phyloP scores from a whole-genome alignment of 2,113 vertebrate genomes.

The Candoia aspera region DNA sequence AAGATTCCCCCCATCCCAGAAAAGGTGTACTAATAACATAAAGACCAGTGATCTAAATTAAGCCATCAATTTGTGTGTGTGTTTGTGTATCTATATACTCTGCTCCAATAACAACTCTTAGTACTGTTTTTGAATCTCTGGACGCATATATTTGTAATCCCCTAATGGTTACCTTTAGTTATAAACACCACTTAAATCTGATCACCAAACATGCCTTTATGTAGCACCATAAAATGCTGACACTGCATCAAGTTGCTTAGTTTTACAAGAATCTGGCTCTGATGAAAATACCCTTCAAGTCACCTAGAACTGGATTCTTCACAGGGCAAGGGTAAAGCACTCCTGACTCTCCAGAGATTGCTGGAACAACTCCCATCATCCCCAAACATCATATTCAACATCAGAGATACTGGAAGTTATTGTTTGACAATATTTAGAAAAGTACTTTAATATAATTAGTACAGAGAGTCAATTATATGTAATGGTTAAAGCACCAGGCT shows the following conservation, averaged over 20 bases:
- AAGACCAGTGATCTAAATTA: conserved; percentile 3
- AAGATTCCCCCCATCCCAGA: neutral
- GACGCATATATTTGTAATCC: conserved; percentile 30
- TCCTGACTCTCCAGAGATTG: too few relatives aligned
- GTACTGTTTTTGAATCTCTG: conserved; percentile 23
- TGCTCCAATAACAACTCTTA: conserved; percentile 19
- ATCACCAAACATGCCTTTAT: conserved; percentile 18
- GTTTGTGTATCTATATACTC: neutral
- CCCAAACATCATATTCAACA: neutral
- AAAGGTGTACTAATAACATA: neutral
- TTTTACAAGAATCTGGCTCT: conserved; percentile 5
- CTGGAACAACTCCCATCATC: neutral
- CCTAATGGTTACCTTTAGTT: conserved; percentile 17
- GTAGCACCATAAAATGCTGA: conserved; percentile 8
- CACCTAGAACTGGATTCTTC: neutral
- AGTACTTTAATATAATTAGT: neutral
- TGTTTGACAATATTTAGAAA: neutral
- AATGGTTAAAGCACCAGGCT: too few relatives aligned
- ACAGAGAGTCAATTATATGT: too few relatives aligned
- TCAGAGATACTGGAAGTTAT: neutral
- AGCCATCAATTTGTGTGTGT: neutral
- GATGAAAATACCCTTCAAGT: conserved; percentile 10
- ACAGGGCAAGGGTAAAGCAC: too few relatives aligned
- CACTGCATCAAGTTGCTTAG: neutral
- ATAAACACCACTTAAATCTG: conserved; percentile 17